Evolutionary conservation across 92 coral and sea anemone genomes (phyloP), one percentile per base, ranked within the genome.

Genomic region (Diadumene lineata): DNA sequence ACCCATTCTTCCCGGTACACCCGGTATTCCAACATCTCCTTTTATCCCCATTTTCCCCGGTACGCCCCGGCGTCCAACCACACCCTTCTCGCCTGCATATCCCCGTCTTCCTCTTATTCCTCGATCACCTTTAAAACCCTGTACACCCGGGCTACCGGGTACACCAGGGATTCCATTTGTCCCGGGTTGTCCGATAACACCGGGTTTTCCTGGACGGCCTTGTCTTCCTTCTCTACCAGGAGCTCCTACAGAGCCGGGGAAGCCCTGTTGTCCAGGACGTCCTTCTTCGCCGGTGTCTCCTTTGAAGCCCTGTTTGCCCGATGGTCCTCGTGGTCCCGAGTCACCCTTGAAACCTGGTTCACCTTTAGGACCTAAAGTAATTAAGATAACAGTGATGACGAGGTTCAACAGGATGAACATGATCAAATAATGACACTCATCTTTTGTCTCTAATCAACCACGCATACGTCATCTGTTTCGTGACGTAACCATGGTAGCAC

Each of bases 111-210:
- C 81, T 30, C 74, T 66, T 27, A 50, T 76, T 18, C 77, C 76
- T 74, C 23, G 32, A 70, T 79, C 83, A 24, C 83, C 83, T 71
- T 69, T 79, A 34, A 43, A 66, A 29, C 83, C 83, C 33, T 77
- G 31, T 7, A 50, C 22, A 15, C 81, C 81, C 6, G 81, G 66
- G 0, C 38, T 31, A 51, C 81, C 81, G 46, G 73, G 64, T n/a
- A 64, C n/a, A 9, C 81, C 81, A 1, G 33, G 58, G 1, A 32
- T 11, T 27, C 81, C 81, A 30, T 51, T 72, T 2, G 34, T 22
- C 34, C 81, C 81, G 19, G 55, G 64, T 44, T 24, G 31, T 11
- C 81, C 81, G 29, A 72, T 48, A 17, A 53, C 51, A n/a, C 81
- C 81, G 23, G 81, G 73, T 66, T 60, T 34, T 27, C 81, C 81